Conservation (phyloP, 2,888 invertebrate species). For the Girardia tigrina region DNA sequence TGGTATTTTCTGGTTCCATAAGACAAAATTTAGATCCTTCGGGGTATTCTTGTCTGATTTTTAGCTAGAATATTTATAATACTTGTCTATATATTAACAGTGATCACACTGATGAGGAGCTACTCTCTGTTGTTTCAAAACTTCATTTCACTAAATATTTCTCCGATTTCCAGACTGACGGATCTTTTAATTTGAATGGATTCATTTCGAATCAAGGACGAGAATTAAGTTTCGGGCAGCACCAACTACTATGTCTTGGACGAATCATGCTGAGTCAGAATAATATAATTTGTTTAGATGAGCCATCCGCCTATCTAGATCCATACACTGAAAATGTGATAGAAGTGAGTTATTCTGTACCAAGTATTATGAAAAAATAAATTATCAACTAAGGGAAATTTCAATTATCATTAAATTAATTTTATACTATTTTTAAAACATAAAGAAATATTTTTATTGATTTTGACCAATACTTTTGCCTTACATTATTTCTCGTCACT, state of each 20-base stretch:
- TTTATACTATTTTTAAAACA: too few relatives aligned
- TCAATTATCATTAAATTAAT: too few relatives aligned
- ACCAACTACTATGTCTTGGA: not conserved
- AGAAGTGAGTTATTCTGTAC: constrained; percentile 12
- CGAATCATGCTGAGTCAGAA: not conserved
- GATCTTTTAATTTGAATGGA: not conserved
- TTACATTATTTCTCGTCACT: too few relatives aligned
- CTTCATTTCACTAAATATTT: not conserved
- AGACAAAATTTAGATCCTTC: not conserved
- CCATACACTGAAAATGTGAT: not conserved
- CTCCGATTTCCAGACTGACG: not conserved
- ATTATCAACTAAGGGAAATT: too few relatives aligned
- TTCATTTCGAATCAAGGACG: not conserved
- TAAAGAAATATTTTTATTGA: too few relatives aligned
- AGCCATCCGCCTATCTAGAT: not conserved
- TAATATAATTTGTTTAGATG: constrained; percentile 5
- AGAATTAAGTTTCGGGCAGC: not conserved
- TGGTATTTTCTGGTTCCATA: constrained; percentile 21
- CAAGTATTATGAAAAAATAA: too few relatives aligned
- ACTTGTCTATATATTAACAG: not conserved
- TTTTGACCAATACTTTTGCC: too few relatives aligned
- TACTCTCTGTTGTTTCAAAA: not conserved
- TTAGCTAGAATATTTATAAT: not conserved
- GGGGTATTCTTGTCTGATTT: not conserved
- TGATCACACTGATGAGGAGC: not conserved